These are phyloP conservation scores for Styela clava DNA, from an alignment of 23 tunicate species.

Conservation along the genomic window DNA sequence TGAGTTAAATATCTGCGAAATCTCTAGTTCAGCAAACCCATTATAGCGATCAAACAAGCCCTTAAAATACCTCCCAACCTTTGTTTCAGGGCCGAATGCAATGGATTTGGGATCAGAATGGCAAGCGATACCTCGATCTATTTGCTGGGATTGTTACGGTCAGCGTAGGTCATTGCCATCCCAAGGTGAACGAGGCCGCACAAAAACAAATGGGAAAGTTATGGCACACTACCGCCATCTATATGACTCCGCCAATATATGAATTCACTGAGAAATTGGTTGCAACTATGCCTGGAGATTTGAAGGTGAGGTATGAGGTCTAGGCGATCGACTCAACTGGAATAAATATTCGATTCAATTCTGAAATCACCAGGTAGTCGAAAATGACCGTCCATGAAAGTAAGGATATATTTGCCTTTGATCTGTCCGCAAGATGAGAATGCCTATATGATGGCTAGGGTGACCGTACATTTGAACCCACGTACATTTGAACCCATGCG, in stretches of 20 bases:
- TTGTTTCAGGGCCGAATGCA: constrained; percentile 89
- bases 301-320: constrained; percentile 51
- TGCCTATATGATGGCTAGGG: background rate
- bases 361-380: no score
- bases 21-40: no score
- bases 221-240: constrained; percentile 95
- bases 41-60: no score
- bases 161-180: constrained; percentile 98
- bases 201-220: constrained; percentile 50
- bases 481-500: no score
- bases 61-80: no score
- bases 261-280: constrained; percentile 90
- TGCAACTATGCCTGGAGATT: constrained; percentile 74
- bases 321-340: no score
- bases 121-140: constrained; percentile 81
- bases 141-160: constrained; percentile 96
- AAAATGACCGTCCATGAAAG: background rate
- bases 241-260: constrained; percentile 71
- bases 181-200: constrained; percentile 54
- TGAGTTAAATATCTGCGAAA: no score
- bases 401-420: background rate
- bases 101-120: constrained; percentile 97
- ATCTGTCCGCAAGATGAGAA: background rate
- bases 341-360: background rate
- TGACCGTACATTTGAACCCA: no score